These are phyloP conservation scores for Prinia subflava DNA, from an alignment of 2,113 vertebrate genomes.

Conservation along the genomic window DNA sequence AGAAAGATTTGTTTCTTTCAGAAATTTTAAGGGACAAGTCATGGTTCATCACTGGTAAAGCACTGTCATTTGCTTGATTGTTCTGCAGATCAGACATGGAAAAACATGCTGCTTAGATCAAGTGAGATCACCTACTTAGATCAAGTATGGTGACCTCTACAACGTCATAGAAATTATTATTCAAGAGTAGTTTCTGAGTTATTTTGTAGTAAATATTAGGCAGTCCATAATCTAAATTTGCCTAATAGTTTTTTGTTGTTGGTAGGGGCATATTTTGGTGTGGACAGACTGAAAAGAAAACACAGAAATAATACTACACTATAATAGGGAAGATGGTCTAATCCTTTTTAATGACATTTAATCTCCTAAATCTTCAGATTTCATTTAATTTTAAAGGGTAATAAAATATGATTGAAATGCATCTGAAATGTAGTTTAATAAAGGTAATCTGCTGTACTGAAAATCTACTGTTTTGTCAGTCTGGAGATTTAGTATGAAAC, in stretches of 20 bases:
- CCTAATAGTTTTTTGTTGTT: neutral
- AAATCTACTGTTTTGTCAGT: slow-evolving; percentile 28
- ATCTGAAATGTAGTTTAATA: slow-evolving; percentile 41
- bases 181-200: neutral
- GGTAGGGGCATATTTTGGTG: neutral
- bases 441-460: slow-evolving; percentile 15
- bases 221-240: neutral
- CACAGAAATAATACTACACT: neutral
- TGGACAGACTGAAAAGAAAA: neutral
- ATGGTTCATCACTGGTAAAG: neutral
- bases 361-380: slow-evolving; percentile 50
- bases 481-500: neutral
- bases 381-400: slow-evolving; percentile 55
- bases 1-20: neutral
- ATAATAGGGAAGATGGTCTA: neutral
- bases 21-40: neutral
- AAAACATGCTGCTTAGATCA: neutral
- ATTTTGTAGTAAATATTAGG: neutral
- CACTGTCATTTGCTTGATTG: neutral
- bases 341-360: slow-evolving; percentile 29
- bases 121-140: neutral
- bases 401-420: slow-evolving; percentile 47
- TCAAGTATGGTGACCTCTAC: neutral
- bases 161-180: neutral
- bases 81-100: neutral